Percentiles rank a stretch among this genome's conserved stretches.
Conservation (phyloP, 1,140 invertebrate genomes). For the Danaus plexippus region DNA sequence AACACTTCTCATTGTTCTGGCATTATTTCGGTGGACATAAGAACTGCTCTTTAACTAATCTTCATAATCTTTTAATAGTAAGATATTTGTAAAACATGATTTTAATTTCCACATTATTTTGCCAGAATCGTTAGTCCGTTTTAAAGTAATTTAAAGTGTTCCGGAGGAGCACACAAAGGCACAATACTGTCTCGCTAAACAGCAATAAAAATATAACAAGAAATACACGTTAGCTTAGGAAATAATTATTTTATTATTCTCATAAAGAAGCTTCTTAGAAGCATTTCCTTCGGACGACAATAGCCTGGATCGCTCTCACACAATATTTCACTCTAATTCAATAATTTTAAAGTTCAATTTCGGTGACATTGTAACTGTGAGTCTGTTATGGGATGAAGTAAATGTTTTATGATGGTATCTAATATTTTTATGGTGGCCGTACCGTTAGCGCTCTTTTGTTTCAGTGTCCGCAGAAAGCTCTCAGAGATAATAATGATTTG, state of each 20-base stretch:
- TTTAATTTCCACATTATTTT: too few relatives aligned
- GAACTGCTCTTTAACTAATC: too few relatives aligned
- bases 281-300: constrained; percentile 1
- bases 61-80: too few relatives aligned
- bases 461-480: constrained; percentile 22
- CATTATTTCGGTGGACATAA: too few relatives aligned
- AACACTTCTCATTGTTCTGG: too few relatives aligned
- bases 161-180: background rate
- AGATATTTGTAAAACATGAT: too few relatives aligned
- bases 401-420: constrained; percentile 22
- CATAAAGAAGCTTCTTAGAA: constrained; percentile 17
- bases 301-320: background rate
- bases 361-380: background rate
- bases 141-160: constrained; percentile 1
- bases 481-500: constrained; percentile 9
- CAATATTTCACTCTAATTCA: constrained; percentile 2
- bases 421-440: constrained; percentile 37
- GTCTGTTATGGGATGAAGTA: constrained; percentile 4
- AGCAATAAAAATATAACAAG: constrained; percentile 12
- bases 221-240: constrained; percentile 11
- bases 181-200: constrained; percentile 11
- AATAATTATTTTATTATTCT: constrained; percentile 24
- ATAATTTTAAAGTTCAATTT: background rate
- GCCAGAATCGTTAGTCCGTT: too few relatives aligned
- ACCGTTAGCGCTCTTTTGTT: constrained; percentile 31